Evolutionary conservation across 2,113 vertebrate genomes (phyloP).

Genomic region (Ptilorrhoa leucosticta): DNA sequence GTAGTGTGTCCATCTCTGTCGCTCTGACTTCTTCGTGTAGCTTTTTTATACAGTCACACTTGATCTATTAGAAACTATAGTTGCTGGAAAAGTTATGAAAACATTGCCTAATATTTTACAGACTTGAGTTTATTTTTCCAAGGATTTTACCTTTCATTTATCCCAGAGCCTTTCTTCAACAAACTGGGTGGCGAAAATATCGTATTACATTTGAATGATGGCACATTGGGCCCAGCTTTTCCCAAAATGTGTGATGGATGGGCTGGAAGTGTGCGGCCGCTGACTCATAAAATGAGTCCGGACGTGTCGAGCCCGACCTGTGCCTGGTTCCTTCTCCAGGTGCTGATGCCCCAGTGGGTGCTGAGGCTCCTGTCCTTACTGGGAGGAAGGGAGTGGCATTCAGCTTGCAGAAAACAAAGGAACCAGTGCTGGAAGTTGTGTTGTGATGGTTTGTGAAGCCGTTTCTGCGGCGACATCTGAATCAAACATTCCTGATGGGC

Average conservation of each 20-base stretch:
- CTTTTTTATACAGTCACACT: background rate
- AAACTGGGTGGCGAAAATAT: conserved; percentile 12
- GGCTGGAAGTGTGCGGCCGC: background rate
- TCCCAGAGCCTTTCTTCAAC: conserved; percentile 14
- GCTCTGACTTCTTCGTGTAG: background rate
- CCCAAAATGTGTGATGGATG: background rate
- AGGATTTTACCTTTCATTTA: conserved; percentile 49
- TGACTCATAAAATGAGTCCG: fast-evolving
- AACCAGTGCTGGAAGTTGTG: background rate
- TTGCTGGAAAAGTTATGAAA: conserved; percentile 49
- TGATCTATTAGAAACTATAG: background rate
- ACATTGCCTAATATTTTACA: conserved; percentile 53
- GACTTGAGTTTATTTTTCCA: conserved; percentile 33
- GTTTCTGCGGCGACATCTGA: background rate
- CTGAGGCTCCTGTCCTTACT: background rate
- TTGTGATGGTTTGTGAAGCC: background rate
- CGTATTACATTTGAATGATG: background rate
- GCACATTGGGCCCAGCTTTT: background rate
- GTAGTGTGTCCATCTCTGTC: background rate
- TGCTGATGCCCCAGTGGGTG: background rate
- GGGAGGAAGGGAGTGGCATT: background rate
- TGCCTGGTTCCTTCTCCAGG: background rate
- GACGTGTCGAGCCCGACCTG: fast-evolving
- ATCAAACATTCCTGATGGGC: background rate
- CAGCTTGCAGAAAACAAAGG: background rate